phyloP scores from a whole-genome alignment of 2,113 vertebrate species.

The Collichthys lucidus region DNA sequence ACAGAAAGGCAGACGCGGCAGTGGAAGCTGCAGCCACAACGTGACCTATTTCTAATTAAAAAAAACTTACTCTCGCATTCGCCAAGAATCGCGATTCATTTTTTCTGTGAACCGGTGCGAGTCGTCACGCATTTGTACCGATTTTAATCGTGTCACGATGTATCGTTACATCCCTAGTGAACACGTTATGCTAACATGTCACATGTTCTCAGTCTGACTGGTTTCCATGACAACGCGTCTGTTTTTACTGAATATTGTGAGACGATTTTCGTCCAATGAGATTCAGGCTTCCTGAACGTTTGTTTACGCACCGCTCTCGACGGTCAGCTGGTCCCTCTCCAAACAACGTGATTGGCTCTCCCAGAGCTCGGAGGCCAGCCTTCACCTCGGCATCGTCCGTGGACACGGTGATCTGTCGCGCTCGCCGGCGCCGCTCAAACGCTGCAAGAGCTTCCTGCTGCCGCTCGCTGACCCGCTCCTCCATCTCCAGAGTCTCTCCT shows the following conservation, averaged over 20 bases:
- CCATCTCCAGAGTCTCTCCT: conserved; percentile 95
- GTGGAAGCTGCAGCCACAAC: too few species aligned
- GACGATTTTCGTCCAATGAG: too few species aligned
- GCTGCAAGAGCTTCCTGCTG: conserved; percentile 94
- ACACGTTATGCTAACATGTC: too few species aligned
- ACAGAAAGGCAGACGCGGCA: too few species aligned
- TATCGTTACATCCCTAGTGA: too few species aligned
- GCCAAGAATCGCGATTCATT: too few species aligned
- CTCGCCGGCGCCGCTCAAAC: conserved; percentile 94
- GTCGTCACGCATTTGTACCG: fast-evolving
- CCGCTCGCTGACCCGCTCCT: conserved; percentile 93
- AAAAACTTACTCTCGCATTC: too few species aligned
- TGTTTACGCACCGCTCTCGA: conserved; percentile 84
- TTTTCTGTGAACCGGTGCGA: background rate
- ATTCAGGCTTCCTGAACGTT: too few species aligned
- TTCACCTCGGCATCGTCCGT: conserved; percentile 97
- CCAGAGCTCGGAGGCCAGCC: conserved; percentile 91
- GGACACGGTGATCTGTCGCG: conserved; percentile 96
- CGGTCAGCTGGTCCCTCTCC: conserved; percentile 97
- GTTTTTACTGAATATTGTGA: too few species aligned
- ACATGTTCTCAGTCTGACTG: too few species aligned
- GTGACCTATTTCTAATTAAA: too few species aligned
- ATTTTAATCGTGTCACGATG: fast-evolving
- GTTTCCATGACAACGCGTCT: too few species aligned
- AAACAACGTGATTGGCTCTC: conserved; percentile 95